These are phyloP conservation scores for Micromys minutus DNA, from an alignment of 2,113 vertebrate genomes.

Conservation along the genomic window DNA sequence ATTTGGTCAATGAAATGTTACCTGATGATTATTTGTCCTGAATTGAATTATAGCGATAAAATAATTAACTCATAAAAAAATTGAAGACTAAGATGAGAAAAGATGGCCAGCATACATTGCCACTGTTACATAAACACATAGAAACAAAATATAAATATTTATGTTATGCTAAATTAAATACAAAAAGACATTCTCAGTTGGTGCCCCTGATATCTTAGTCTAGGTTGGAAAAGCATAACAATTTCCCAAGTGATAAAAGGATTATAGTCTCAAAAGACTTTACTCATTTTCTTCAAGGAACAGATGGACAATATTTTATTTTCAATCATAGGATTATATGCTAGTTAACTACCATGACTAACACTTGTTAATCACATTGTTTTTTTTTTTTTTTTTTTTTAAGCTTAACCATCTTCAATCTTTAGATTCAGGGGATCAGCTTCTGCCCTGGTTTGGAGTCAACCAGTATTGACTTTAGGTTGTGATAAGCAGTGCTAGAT, in stretches of 20 bases:
- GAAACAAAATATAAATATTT: slow-evolving; percentile 26
- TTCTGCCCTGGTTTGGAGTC: not conserved
- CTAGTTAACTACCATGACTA: not conserved
- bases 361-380: not conserved
- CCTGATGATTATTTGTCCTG: not conserved
- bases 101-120: not conserved
- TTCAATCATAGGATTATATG: not conserved
- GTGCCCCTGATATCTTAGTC: not conserved
- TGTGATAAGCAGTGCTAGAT: not conserved
- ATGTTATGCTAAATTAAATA: slow-evolving; percentile 24
- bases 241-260: not conserved
- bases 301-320: not conserved
- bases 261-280: not conserved
- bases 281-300: slow-evolving; percentile 35
- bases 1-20: not conserved
- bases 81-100: not conserved
- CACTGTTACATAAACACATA: slow-evolving; percentile 65
- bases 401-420: not conserved
- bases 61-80: not conserved
- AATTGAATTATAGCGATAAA: not conserved
- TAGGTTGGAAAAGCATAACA: not conserved
- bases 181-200: slow-evolving; percentile 20
- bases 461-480: not conserved
- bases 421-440: not conserved
- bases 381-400: not conserved